Base-by-base conservation (phyloP, 2,113 vertebrate genomes). In the Corydoras sp. region DNA sequence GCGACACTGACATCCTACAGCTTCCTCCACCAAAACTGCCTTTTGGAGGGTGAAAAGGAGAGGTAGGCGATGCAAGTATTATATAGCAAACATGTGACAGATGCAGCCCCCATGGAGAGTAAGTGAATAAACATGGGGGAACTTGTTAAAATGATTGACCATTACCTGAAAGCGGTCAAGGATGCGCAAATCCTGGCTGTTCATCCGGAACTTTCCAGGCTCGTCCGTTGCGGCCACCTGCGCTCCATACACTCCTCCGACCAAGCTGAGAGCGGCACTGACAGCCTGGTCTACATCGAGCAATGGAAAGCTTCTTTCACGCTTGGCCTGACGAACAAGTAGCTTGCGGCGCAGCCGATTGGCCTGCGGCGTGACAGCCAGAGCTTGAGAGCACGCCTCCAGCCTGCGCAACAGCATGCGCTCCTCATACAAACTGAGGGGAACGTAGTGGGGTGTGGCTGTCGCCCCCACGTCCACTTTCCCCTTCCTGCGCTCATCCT, bases 161-260 rank as follows among this genome's bases (percentile, higher is more conserved):
- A 68, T 75, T 76, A 99, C 97, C 91, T 99, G 97, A 80, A 96
- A 99, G n/a, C 96, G 92, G 79, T 99, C 97, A 13, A 98, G 91
- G 50, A 99, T 93, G 10, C 94, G 86, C 73, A 91, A 91, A 80
- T 98, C 95, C 74, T 92, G 92, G 80, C 93, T 93, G 76, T 85
- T 93, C 55, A 90, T 93, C 69, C 91, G 88, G 80, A 91, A 95
- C 0, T 85, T 92, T 3, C 76, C 35, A 3, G 58, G 68, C 15
- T 83, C 81, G 24, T 77, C 81, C 13, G 85, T 74, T 15, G 79
- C 77, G 1, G n/a, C 80, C 66, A 90, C 92, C 81, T 91, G 92
- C 10, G 88, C 85, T 43, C 92, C 90, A 4, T 95, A 97, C 77
- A 95, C 87, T 1, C 93, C 93, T 4, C 94, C 93, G 5, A 97